Evolutionary conservation across 2,888 invertebrate genomes (phyloP).

Genomic region (Lithodes maja): DNA sequence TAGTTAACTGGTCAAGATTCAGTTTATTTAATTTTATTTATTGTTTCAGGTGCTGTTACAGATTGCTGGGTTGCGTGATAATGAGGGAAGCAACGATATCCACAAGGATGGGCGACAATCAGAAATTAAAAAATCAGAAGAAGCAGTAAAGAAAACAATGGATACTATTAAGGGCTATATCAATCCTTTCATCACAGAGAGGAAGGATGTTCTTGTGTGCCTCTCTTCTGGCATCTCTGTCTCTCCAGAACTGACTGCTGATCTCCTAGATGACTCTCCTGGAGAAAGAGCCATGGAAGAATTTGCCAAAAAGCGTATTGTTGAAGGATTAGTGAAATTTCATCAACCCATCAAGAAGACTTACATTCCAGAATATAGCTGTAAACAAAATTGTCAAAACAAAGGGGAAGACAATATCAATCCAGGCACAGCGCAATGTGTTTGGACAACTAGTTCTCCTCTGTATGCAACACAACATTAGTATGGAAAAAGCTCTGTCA

Average conservation of each 20-base stretch:
- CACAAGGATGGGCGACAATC: too few relatives aligned
- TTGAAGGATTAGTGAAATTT: not conserved
- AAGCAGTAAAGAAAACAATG: slow-evolving; percentile 3
- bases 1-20: too few relatives aligned
- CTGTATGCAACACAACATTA: not conserved
- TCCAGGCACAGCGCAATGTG: not conserved
- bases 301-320: not conserved
- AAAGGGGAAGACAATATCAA: not conserved
- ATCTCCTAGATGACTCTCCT: slow-evolving; percentile 4
- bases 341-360: not conserved
- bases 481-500: slow-evolving; percentile 19
- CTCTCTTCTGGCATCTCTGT: slow-evolving; percentile 21
- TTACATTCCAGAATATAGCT: not conserved
- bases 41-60: too few relatives aligned
- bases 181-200: slow-evolving; percentile 4
- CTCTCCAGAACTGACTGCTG: slow-evolving; percentile 1
- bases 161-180: slow-evolving; percentile 15
- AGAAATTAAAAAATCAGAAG: not conserved
- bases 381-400: slow-evolving; percentile 4
- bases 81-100: too few relatives aligned
- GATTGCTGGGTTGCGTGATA: too few relatives aligned
- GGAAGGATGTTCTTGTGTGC: slow-evolving; percentile 17
- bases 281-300: slow-evolving; percentile 14
- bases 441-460: slow-evolving; percentile 29
- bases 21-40: too few relatives aligned